Conservation (phyloP, 1,140 invertebrate species). For the Condylostylus longicornis region DNA sequence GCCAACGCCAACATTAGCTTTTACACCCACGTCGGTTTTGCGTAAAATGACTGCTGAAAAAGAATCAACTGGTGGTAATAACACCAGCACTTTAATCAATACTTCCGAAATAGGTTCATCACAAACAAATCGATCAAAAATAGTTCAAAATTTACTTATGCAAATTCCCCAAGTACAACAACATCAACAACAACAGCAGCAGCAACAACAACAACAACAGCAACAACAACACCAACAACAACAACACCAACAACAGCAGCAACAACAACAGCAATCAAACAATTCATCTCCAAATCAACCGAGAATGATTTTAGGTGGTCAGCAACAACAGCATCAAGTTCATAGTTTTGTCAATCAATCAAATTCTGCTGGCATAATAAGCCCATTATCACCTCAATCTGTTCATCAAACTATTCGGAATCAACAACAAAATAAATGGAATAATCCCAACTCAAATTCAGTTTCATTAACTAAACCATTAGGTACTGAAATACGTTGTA, state of each 20-base stretch:
- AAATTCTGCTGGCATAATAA: conserved; percentile 8
- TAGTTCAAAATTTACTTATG: conserved; percentile 8
- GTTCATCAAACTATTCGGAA: conserved; percentile 11
- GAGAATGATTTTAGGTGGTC: conserved; percentile 25
- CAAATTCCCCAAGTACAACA: conserved; percentile 23
- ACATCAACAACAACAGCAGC: conserved; percentile 23
- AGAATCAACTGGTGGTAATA: conserved; percentile 30
- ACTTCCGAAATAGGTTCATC: not conserved
- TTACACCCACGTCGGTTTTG: conserved; percentile 79
- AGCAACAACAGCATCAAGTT: conserved; percentile 11
- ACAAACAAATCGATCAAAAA: not conserved
- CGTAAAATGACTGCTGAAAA: conserved; percentile 88
- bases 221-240: conserved; percentile 29
- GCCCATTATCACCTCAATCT: conserved; percentile 14
- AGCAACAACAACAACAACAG: conserved; percentile 28
- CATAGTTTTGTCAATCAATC: conserved; percentile 1
- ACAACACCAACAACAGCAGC: conserved; percentile 7
- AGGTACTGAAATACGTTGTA: conserved; percentile 8
- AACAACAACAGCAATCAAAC: conserved; percentile 5
- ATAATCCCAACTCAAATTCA: conserved; percentile 23
- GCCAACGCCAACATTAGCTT: conserved; percentile 58
- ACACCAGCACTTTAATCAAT: conserved; percentile 1
- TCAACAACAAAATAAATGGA: conserved; percentile 16
- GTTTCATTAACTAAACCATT: conserved; percentile 7
- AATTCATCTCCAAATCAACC: conserved; percentile 12